phyloP scores from a whole-genome alignment of 2,113 vertebrate genomes.

The Prietella phreatophila region DNA sequence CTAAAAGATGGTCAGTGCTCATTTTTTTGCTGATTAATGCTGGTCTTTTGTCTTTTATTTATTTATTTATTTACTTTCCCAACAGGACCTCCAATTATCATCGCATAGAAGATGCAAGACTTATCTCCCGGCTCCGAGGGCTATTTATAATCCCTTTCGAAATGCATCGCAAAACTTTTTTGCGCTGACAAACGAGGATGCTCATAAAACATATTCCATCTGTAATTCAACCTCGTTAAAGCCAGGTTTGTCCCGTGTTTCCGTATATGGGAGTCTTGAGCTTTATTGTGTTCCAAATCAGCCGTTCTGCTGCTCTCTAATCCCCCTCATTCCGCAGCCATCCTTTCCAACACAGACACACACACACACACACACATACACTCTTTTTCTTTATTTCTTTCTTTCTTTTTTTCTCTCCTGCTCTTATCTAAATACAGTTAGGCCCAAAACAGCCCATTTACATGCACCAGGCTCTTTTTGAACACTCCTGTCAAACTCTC shows the following conservation, averaged over 20 bases:
- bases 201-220: neutral
- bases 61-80: neutral
- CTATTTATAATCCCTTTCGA: constrained; percentile 1
- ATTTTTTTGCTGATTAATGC: too few relatives aligned
- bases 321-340: neutral
- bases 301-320: constrained; percentile 5
- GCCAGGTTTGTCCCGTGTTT: neutral
- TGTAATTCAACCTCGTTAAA: constrained; percentile 7
- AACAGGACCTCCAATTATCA: constrained; percentile 1
- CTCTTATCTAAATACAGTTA: constrained; percentile 28
- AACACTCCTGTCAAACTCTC: constrained; percentile 71
- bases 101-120: neutral
- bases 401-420: neutral
- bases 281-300: neutral
- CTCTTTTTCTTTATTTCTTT: neutral
- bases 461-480: constrained; percentile 47
- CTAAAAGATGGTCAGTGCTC: neutral
- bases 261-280: neutral
- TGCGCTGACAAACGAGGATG: neutral
- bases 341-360: neutral
- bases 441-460: constrained; percentile 32
- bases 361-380: neutral
- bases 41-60: too few relatives aligned
- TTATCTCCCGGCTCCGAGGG: neutral
- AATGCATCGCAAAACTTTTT: neutral